phyloP scores from a whole-genome alignment of 2,888 invertebrate species.

The Bimastos eiseni region DNA sequence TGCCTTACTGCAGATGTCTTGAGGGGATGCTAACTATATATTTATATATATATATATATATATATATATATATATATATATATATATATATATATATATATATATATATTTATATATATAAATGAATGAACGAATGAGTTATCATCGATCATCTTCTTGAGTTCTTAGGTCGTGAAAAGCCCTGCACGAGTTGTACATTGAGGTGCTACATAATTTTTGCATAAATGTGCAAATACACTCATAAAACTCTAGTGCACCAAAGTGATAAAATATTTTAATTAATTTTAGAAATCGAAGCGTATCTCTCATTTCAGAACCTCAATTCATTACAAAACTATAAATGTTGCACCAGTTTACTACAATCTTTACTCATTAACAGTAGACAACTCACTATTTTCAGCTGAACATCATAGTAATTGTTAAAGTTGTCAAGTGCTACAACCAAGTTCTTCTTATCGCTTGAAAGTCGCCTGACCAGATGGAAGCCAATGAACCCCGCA shows the following conservation, averaged over 20 bases:
- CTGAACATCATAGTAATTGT: conserved; percentile 44
- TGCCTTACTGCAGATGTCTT: too few relatives aligned
- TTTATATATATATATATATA: too few relatives aligned
- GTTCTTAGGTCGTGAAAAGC: too few relatives aligned
- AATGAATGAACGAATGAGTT: too few relatives aligned
- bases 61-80: too few relatives aligned
- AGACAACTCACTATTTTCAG: conserved; percentile 40
- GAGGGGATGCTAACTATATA: too few relatives aligned
- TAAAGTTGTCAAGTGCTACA: conserved; percentile 45
- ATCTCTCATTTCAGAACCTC: neutral
- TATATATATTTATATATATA: too few relatives aligned
- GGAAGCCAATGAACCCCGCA: conserved; percentile 45
- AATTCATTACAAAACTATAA: neutral
- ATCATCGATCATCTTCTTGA: too few relatives aligned
- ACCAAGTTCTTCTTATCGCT: conserved; percentile 27
- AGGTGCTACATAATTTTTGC: too few relatives aligned
- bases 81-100: too few relatives aligned
- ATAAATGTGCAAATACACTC: too few relatives aligned
- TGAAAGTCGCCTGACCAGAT: conserved; percentile 37
- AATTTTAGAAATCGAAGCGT: neutral
- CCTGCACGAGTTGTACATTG: too few relatives aligned
- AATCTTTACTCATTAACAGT: neutral
- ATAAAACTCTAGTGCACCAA: neutral
- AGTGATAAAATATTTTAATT: neutral
- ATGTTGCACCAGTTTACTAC: neutral